Evolutionary conservation across 2,113 vertebrate species (phyloP), one percentile per base, ranked within the genome.

Genomic region (Sialia sialis): DNA sequence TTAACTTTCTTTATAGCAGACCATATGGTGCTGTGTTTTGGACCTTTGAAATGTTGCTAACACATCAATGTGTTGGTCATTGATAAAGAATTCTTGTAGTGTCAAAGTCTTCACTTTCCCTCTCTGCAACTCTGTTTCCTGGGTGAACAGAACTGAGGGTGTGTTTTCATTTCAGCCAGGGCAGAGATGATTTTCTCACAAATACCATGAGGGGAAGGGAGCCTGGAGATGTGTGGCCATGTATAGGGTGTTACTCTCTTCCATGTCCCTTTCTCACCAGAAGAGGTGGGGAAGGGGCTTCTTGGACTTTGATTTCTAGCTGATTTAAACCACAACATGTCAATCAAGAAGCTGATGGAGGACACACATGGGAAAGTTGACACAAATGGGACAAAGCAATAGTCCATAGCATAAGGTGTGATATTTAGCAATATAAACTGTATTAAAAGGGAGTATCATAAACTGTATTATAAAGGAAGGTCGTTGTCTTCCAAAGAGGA

Each of bases 181-280:
- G 26, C 32, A 51, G 17, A 43, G 44, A 36, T 36, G 4, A 51
- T 36, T 76, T 76, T 76, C 26, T 59, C 11, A 9, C 13, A 36
- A 23, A 58, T 30, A 14, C 26, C 20, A 11, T 5, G 36, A 36
- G 16, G 6, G 16, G 23, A 66, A 30, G 4, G 8, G 23, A 66
- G 19, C 29, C 30, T 66, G 34, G 26, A 43, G 26, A 9, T 0
- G 0, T 36, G 20, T 67, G 43, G 21, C 21, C 8, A 21, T 11
- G 17, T 36, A 17, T 5, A 36, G 30, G 30, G 8, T 32, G 25
- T 30, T 41, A 26, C 17, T 51, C 11, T 43, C 25, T 30, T 17
- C 43, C 43, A 21, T 26, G 13, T 17, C 36, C 20, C 21, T 43
- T 59, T 43, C 26, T 43, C 26, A 51, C 7, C 21, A 43, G 44